These are phyloP conservation scores for Xyrichtys novacula DNA, from an alignment of 2,797 vertebrate species.

Conservation along the genomic window DNA sequence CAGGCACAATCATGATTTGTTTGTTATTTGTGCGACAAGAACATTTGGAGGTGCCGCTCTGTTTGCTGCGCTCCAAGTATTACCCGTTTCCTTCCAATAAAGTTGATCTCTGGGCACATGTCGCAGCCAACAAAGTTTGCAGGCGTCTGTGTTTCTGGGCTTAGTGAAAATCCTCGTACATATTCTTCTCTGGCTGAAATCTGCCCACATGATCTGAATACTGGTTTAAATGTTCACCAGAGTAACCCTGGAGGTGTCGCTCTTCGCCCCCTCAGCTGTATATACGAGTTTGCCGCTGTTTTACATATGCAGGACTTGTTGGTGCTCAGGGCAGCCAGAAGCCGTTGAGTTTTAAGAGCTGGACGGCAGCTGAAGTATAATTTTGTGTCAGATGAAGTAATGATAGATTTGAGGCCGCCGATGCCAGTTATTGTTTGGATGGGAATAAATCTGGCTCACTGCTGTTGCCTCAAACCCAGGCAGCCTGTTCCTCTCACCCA, in stretches of 20 bases:
- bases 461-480: slow-evolving; percentile 8
- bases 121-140: slow-evolving; percentile 15
- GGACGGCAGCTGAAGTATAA: background rate
- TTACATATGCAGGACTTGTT: background rate
- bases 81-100: slow-evolving; percentile 4
- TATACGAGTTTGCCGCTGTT: no score
- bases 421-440: slow-evolving; percentile 6
- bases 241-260: slow-evolving; percentile 8
- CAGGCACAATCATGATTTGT: slow-evolving; percentile 15
- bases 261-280: background rate
- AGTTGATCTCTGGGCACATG: background rate
- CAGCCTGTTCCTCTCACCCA: background rate
- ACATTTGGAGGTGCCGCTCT: slow-evolving; percentile 26
- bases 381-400: background rate
- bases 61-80: slow-evolving; percentile 4
- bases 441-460: background rate
- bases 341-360: background rate
- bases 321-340: background rate
- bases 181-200: slow-evolving; percentile 14
- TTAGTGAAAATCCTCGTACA: slow-evolving; percentile 2
- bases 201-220: background rate
- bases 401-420: background rate
- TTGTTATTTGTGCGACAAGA: slow-evolving; percentile 2
- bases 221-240: slow-evolving; percentile 23
- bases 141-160: slow-evolving; percentile 17